phyloP scores from a whole-genome alignment of 2,797 vertebrate species.

The Cephalopachus bancanus region DNA sequence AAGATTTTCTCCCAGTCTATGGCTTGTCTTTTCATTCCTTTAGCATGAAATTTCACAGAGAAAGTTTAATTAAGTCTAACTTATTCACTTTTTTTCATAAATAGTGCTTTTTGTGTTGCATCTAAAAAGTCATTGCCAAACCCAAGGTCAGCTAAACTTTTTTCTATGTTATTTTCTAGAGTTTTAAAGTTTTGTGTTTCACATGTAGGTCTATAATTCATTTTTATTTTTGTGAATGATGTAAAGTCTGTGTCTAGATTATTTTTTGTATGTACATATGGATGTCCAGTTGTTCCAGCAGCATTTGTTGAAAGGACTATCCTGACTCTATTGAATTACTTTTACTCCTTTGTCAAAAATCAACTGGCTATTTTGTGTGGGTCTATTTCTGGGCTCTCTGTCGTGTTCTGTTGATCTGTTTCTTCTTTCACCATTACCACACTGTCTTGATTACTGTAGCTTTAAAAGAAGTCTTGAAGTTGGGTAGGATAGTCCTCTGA shows the following conservation, averaged over 20 bases:
- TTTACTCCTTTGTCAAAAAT: not conserved
- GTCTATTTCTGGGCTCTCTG: not conserved
- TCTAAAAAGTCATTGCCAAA: no score
- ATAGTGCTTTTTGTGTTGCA: not conserved
- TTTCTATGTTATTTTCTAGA: not conserved
- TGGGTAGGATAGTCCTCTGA: not conserved
- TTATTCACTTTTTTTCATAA: not conserved
- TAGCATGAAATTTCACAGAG: not conserved
- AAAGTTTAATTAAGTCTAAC: not conserved
- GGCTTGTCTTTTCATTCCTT: not conserved
- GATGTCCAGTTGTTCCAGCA: not conserved
- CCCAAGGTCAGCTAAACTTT: not conserved
- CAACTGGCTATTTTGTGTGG: not conserved
- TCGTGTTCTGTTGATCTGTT: not conserved
- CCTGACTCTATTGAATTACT: not conserved
- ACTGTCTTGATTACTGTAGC: not conserved
- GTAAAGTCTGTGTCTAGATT: not conserved
- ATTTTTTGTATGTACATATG: not conserved
- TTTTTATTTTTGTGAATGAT: not conserved
- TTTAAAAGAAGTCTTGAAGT: not conserved
- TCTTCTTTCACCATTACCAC: not conserved
- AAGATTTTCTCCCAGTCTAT: not conserved
- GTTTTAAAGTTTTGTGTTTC: not conserved
- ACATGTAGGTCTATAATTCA: no score
- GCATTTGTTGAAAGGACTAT: not conserved